These are phyloP conservation scores for Phalacrocorax carbo DNA, from an alignment of 2,113 vertebrate species.

Conservation along the genomic window DNA sequence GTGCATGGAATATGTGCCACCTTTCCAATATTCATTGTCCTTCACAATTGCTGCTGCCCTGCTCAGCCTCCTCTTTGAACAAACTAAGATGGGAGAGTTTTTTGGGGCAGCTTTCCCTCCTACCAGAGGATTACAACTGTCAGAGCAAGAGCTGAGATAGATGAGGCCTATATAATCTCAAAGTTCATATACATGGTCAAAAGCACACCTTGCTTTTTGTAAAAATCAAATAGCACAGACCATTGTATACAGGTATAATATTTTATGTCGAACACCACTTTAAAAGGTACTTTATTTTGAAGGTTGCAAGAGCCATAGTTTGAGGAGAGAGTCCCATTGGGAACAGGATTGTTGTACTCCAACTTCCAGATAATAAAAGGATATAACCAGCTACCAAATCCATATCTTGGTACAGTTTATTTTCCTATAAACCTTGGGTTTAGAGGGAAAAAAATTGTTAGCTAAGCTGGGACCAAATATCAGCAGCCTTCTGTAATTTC, in stretches of 20 bases:
- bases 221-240: not conserved
- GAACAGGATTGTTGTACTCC: not conserved
- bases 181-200: not conserved
- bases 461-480: conserved; percentile 32
- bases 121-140: not conserved
- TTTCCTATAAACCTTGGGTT: conserved; percentile 60
- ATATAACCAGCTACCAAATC: not conserved
- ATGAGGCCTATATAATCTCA: not conserved
- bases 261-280: not conserved
- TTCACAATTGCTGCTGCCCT: not conserved
- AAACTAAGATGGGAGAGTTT: not conserved
- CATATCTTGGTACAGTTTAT: conserved; percentile 1
- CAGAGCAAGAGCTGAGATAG: not conserved
- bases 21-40: not conserved
- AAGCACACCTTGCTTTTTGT: not conserved
- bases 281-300: not conserved
- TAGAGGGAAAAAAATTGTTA: conserved; percentile 21
- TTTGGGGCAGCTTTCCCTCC: not conserved
- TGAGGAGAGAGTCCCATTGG: not conserved
- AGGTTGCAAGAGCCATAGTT: not conserved
- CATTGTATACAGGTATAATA: not conserved
- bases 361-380: not conserved
- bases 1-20: not conserved
- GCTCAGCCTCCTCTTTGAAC: not conserved
- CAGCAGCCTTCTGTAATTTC: conserved; percentile 37